Base-by-base conservation (phyloP, 2,888 invertebrate species). In the Drosophila affinis region DNA sequence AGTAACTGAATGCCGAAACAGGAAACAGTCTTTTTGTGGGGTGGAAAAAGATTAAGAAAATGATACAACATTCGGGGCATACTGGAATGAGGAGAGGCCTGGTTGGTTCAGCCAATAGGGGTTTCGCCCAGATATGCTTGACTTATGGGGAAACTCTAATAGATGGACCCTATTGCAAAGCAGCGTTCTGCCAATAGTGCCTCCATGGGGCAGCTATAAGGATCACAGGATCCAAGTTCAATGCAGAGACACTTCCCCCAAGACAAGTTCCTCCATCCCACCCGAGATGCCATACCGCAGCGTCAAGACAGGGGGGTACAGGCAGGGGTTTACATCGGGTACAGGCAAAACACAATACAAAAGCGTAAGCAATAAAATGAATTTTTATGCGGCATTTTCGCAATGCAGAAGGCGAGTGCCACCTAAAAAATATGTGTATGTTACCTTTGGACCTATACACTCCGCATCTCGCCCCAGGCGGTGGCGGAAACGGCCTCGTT, bases 341-440 rank as follows among this genome's bases (percentile, higher is more conserved):
- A 9, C 7, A 29, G 29, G 29, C 29, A 9, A 67, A 83, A 73
- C 68, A 59, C 58, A 59, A 63, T 61, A 72, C 64, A 81, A 85
- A 82, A 87, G 75, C 83, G 79, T 76, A 73, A 73, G 75, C 70
- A 62, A 77, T 87, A 88, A 89, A 88, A 87, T 83, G 89, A 87
- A 83, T 84, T 89, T 83, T 89, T 89, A 83, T 89, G 87, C 76
- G 81, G 76, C 87, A 89, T 89, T 89, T 78, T 85, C 81, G 79
- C 72, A 84, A 67, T 76, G 89, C 85, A 74, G 72, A 45, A 55
- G 17, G 12, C 10, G 18, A 29, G 48, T 71, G 71, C 48, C 71
- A 70, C 59, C 65, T 71, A 48, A 51, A 34, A 64, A 72, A 68
- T 52, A 68, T 72, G 72, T 71, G 46, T 71, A 60, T 68, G 67